Base-by-base conservation (phyloP, 92 coral and sea anemone genomes). In the Heteractis magnifica region DNA sequence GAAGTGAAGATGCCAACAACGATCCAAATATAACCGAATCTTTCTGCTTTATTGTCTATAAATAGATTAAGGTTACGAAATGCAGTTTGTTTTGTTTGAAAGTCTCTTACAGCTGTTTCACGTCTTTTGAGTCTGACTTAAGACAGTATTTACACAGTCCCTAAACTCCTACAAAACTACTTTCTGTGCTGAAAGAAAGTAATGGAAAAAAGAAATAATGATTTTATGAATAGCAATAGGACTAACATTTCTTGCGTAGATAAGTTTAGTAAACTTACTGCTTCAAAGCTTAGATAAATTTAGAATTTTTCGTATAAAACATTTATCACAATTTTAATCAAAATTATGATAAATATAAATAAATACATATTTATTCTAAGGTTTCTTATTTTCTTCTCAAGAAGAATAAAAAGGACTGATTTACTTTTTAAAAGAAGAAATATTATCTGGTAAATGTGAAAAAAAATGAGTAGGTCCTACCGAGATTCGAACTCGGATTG, bases 401-500 rank as follows among this genome's bases (percentile, higher is more conserved):
- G 26, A 26, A 26, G 13, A 74, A n/a, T 6, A 52, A 9, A 77
- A 77, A 13, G 65, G 18, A 65, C 18, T 52, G 11, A 5, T 34
- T 34, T 2, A 34, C 3, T 34, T 34, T 34, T 34, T 10, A 20
- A 18, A 21, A 79, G 13, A 16, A 7, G 68, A 19, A 11, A 51
- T 75, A 56, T 14, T 3, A 52, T 34, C 44, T 16, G 21, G 51
- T 15, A 20, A 71, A 0, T 75, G n/a, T 12, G 9, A 51, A 6
- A 10, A 15, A 8, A 80, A 53, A 83, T 19, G 4, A 4, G 49
- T 0, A 94, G 98, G 98, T 93, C 93, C 94, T 86, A 91, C 98
- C 99, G 99, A 96, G 98, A 96, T 85, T 94, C 89, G 96, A 94
- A 92, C 98, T 95, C 98, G 97, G 98, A 93, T 95, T 93, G 92